These are phyloP conservation scores for Dioctria linearis DNA, from an alignment of 2,888 invertebrate genomes.

Conservation along the genomic window DNA sequence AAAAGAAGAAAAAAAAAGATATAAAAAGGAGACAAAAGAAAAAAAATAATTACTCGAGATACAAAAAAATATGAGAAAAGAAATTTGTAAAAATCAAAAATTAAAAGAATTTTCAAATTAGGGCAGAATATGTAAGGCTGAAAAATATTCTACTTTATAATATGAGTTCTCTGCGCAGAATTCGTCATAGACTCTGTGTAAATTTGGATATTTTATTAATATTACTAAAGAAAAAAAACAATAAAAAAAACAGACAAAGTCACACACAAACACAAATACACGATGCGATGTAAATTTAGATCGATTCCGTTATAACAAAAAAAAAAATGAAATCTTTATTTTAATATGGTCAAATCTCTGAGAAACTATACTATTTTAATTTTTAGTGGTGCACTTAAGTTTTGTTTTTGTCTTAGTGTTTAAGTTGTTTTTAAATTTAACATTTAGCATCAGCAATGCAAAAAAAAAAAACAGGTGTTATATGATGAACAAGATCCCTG, in stretches of 20 bases:
- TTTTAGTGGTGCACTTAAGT: slow-evolving; percentile 33
- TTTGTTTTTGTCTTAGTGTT: slow-evolving; percentile 8
- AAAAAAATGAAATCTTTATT: not conserved
- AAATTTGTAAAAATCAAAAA: slow-evolving; percentile 39
- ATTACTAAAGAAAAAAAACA: not conserved
- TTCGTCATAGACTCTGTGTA: slow-evolving; percentile 28
- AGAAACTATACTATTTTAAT: slow-evolving; percentile 2
- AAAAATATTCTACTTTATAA: not conserved
- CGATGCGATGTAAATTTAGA: not conserved
- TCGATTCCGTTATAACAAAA: not conserved
- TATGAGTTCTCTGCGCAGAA: not conserved
- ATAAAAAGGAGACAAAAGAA: not conserved
- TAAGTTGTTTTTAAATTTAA: slow-evolving; percentile 17
- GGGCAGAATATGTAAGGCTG: slow-evolving; percentile 27
- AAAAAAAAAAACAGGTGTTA: slow-evolving; percentile 15
- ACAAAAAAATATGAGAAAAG: not conserved
- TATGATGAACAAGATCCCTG: slow-evolving; percentile 23
- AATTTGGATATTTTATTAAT: slow-evolving; percentile 43
- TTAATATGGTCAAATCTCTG: not conserved
- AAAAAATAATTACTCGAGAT: slow-evolving; percentile 26
- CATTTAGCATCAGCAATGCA: slow-evolving; percentile 28
- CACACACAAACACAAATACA: not conserved
- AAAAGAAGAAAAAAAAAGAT: slow-evolving; percentile 39
- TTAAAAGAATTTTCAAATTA: slow-evolving; percentile 36
- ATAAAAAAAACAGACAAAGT: slow-evolving; percentile 7